A percentile compares a stretch with the other conserved stretches of the same genome.
These are phyloP conservation scores for Micrastur ruficollis DNA, from an alignment of 2,797 vertebrate genomes.

Conservation along the genomic window DNA sequence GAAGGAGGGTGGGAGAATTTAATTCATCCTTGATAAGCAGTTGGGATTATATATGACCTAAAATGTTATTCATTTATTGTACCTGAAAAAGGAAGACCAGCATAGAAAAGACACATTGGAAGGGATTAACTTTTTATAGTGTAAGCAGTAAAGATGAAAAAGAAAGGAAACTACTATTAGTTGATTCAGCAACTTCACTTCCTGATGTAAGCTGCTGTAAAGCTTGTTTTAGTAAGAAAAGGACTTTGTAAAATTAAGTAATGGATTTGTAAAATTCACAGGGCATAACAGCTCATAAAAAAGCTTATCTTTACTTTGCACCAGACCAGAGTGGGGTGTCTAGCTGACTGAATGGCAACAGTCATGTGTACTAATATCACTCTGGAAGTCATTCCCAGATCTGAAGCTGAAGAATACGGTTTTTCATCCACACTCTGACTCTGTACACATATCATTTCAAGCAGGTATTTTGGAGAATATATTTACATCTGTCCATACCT, in stretches of 20 bases:
- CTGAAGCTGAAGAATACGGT: not conserved
- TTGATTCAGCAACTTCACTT: conserved; percentile 39
- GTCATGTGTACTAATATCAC: not conserved
- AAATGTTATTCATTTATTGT: not conserved
- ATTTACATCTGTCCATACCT: not conserved
- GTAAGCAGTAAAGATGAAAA: conserved; percentile 29
- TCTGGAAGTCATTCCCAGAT: not conserved
- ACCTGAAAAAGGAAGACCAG: not conserved
- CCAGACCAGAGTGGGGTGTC: not conserved
- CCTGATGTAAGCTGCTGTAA: not conserved
- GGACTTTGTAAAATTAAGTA: not conserved
- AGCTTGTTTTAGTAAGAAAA: conserved; percentile 1
- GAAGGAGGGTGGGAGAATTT: not conserved
- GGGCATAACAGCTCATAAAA: not conserved
- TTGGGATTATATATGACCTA: not conserved
- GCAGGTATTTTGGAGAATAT: not conserved
- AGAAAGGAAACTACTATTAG: conserved; percentile 14
- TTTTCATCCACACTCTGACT: not conserved
- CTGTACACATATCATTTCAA: not conserved
- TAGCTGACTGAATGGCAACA: not conserved
- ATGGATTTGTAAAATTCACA: not conserved
- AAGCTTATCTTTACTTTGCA: not conserved
- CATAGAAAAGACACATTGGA: not conserved
- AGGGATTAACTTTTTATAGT: conserved; percentile 12
- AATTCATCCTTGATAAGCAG: not conserved